A percentile compares a stretch with the other conserved stretches of the same genome.
phyloP scores from a whole-genome alignment of 1,140 invertebrate genomes.

The Bombyx mori region ASM3026992v2 NC_085130.1:8833501-8834000 shows the following conservation, averaged over 20 bases:
- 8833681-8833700: conserved; percentile 56
- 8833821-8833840: conserved; percentile 34
- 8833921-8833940: conserved; percentile 62
- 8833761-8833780: conserved; percentile 19
- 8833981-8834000: conserved; percentile 56
- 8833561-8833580: conserved; percentile 58
- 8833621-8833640: conserved; percentile 20
- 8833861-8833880: conserved; percentile 47
- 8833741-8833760: conserved; percentile 45
- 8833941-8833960: conserved; percentile 38
- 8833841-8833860: conserved; percentile 51
- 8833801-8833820: conserved; percentile 10
- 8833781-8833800: conserved; percentile 24
- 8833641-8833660: conserved; percentile 50
- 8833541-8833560: conserved; percentile 51
- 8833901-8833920: conserved; percentile 61
- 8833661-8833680: conserved; percentile 55
- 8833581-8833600: conserved; percentile 63
- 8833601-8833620: conserved; percentile 38
- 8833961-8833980: conserved; percentile 53
- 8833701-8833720: conserved; percentile 31
- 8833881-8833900: conserved; percentile 34
- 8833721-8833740: conserved; percentile 61
- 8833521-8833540: conserved; percentile 57
- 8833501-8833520: conserved; percentile 36